A percentile compares a stretch with the other conserved stretches of the same genome.
phyloP scores from a whole-genome alignment of 2,113 vertebrate genomes.

The Plecotus auritus region DNA sequence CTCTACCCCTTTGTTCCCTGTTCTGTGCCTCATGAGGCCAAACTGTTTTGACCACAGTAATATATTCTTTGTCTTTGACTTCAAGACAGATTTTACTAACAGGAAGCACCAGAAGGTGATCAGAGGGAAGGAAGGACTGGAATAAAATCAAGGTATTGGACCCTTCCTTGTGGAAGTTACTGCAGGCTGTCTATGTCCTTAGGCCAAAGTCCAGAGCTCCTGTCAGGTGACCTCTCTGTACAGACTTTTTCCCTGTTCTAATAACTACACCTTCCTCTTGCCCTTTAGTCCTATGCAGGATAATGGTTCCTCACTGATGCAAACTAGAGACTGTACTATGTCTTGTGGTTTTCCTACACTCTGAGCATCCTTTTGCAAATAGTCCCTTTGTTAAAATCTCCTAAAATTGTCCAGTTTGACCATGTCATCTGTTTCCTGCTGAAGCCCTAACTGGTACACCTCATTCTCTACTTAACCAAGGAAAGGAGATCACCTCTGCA shows the following conservation, averaged over 20 bases:
- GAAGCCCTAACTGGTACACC: not conserved
- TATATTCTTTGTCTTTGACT: not conserved
- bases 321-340: not conserved
- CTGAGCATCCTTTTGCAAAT: not conserved
- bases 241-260: not conserved
- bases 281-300: not conserved
- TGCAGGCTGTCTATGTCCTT: not conserved
- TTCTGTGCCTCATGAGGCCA: not conserved
- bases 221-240: not conserved
- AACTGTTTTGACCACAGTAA: not conserved
- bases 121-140: not conserved
- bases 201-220: not conserved
- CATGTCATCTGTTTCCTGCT: not conserved
- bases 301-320: not conserved
- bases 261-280: not conserved
- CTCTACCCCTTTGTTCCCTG: not conserved
- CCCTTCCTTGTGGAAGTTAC: not conserved
- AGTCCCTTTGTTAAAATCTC: not conserved
- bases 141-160: not conserved
- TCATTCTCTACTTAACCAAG: not conserved
- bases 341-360: not conserved
- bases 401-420: not conserved
- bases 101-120: not conserved
- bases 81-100: not conserved
- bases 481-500: not conserved